Evolutionary conservation across 2,888 invertebrate species (phyloP).

Genomic region (Papilio gigon): DNA sequence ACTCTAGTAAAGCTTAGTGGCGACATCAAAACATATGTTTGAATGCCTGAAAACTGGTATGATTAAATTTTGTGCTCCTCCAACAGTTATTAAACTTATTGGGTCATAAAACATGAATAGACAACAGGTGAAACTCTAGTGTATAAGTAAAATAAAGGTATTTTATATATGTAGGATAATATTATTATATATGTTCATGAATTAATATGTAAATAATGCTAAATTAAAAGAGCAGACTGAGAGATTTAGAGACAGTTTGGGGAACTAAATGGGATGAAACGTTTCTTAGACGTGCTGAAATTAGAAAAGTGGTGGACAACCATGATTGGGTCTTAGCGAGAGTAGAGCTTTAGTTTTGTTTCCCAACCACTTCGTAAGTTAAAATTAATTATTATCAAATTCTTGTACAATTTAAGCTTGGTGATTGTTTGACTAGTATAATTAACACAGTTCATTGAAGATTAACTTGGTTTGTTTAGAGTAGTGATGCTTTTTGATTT

Average conservation of each 20-base stretch:
- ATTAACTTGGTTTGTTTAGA: conserved; percentile 75
- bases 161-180: background rate
- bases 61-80: background rate
- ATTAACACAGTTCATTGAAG: conserved; percentile 52
- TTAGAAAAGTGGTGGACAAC: background rate
- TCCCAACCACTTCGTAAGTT: background rate
- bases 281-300: no score
- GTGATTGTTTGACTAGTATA: conserved; percentile 75
- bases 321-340: background rate
- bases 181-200: no score
- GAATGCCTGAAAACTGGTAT: conserved; percentile 59
- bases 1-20: conserved; percentile 79
- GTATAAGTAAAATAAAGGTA: background rate
- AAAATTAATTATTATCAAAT: conserved; percentile 7
- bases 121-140: no score
- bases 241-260: no score
- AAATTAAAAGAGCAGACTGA: no score
- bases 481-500: conserved; percentile 74
- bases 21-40: conserved; percentile 75
- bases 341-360: background rate
- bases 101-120: background rate
- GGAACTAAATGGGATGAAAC: no score
- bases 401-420: conserved; percentile 46
- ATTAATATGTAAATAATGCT: no score
- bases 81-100: background rate